phyloP scores from a whole-genome alignment of 2,113 vertebrate species.

The Salminus brasiliensis region DNA sequence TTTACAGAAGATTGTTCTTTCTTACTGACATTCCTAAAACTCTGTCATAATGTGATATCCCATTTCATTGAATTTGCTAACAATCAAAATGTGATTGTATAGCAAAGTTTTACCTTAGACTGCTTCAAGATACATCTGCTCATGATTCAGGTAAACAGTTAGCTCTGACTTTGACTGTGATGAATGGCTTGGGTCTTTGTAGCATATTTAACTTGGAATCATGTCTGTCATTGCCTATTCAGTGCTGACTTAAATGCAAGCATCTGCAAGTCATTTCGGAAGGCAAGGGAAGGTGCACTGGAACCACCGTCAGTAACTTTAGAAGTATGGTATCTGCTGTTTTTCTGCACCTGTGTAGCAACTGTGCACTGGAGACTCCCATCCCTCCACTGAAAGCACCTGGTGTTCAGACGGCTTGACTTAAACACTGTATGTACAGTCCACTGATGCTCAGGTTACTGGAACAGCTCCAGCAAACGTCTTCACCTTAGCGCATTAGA shows the following conservation, averaged over 20 bases:
- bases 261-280: conserved; percentile 52
- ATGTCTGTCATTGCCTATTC: conserved; percentile 10
- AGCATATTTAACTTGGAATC: conserved; percentile 46
- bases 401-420: conserved; percentile 14
- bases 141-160: conserved; percentile 35
- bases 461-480: conserved; percentile 4
- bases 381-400: not conserved
- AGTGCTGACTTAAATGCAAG: conserved; percentile 8
- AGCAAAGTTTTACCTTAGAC: conserved; percentile 9
- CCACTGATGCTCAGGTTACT: not conserved
- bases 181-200: conserved; percentile 44
- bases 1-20: no score
- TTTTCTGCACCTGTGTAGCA: not conserved
- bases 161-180: conserved; percentile 39
- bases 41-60: conserved; percentile 9
- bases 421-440: not conserved
- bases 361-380: not conserved
- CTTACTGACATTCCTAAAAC: not conserved
- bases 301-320: conserved; percentile 2
- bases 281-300: conserved; percentile 14
- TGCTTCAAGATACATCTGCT: not conserved
- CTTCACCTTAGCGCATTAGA: conserved; percentile 7
- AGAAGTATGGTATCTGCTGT: conserved; percentile 6
- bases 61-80: not conserved
- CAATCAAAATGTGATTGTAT: conserved; percentile 37